A percentile compares a stretch with the other conserved stretches of the same genome.
Evolutionary conservation across 64 coral and sea anemone genomes (phyloP).

Genomic region (Dendronephthya gigantea): DNA sequence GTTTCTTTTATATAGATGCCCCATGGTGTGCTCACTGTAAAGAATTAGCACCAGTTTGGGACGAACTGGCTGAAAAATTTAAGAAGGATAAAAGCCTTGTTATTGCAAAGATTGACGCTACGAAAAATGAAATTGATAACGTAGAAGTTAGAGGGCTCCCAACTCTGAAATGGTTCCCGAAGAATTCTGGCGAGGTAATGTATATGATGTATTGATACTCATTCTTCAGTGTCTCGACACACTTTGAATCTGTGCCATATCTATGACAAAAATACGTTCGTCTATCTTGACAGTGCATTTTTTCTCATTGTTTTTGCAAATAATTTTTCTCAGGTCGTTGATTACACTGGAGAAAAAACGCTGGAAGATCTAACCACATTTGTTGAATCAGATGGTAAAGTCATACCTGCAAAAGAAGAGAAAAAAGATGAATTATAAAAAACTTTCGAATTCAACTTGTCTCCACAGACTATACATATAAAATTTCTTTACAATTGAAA

Average conservation of each 20-base stretch:
- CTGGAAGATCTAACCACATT: conserved; percentile 82
- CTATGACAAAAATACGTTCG: too few relatives aligned
- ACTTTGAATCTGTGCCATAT: too few relatives aligned
- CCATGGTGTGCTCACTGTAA: conserved; percentile 99
- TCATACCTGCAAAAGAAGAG: conserved; percentile 28
- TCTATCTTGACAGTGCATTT: too few relatives aligned
- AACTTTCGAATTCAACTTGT: too few relatives aligned
- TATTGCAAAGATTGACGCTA: conserved; percentile 95
- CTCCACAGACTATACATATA: too few relatives aligned
- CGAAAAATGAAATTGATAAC: conserved; percentile 88
- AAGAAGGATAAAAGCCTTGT: conserved; percentile 80
- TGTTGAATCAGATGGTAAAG: conserved; percentile 78
- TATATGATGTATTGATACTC: too few relatives aligned
- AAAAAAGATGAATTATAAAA: too few relatives aligned
- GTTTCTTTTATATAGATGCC: too few relatives aligned
- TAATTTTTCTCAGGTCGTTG: conserved; percentile 50
- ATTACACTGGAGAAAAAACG: conserved; percentile 87
- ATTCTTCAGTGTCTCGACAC: too few relatives aligned
- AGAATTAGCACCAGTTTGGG: conserved; percentile 89
- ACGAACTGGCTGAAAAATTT: conserved; percentile 87
- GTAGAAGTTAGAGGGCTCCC: conserved; percentile 87
- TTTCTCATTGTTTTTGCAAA: too few relatives aligned
- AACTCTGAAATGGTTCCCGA: conserved; percentile 93
- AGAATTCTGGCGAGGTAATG: conserved; percentile 82
- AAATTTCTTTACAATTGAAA: too few relatives aligned